Conservation (phyloP, 2,113 vertebrate genomes). For the Tetrao urogallus region DNA sequence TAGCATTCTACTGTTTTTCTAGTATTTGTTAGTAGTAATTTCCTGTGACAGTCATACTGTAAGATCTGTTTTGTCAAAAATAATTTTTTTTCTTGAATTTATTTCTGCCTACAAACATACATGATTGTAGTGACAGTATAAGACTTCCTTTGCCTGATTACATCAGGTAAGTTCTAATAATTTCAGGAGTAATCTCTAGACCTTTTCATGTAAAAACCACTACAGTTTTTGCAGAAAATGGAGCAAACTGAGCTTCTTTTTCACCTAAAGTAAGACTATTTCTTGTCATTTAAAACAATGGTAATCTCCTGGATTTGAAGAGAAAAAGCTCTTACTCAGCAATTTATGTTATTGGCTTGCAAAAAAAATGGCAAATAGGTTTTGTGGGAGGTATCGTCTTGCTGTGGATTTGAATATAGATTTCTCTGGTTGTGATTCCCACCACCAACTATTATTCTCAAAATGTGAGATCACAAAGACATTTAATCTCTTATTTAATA, state of each 20-base stretch:
- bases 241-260: background rate
- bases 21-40: background rate
- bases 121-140: background rate
- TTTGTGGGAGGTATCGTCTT: background rate
- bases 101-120: background rate
- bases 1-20: background rate
- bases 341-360: background rate
- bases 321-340: background rate
- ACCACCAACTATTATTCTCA: background rate
- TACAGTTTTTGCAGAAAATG: background rate
- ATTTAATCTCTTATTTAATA: background rate
- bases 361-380: background rate
- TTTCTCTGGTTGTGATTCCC: background rate
- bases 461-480: background rate
- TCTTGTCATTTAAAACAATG: background rate
- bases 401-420: background rate
- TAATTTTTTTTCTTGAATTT: background rate
- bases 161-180: background rate
- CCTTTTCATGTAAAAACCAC: background rate
- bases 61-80: background rate
- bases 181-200: background rate
- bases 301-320: background rate
- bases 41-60: background rate
- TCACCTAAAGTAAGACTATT: background rate
- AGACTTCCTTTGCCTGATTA: background rate